phyloP scores from a whole-genome alignment of 2,113 vertebrate species.

The Polypterus senegalus region DNA sequence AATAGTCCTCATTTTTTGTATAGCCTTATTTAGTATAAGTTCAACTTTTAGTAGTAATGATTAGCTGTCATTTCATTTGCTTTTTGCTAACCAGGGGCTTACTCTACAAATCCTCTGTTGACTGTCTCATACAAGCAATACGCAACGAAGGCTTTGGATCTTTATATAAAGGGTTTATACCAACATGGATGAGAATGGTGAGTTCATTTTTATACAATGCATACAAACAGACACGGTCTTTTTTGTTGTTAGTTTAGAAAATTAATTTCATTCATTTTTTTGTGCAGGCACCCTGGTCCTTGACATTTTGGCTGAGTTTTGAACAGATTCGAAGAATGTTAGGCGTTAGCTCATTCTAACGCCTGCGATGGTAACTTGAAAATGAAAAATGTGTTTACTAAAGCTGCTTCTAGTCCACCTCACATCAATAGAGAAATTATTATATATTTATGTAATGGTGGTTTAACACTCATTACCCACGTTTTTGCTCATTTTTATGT shows the following conservation, averaged over 20 bases:
- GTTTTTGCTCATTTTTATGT: neutral
- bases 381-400: too few relatives aligned
- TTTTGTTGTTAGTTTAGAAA: conserved; percentile 16
- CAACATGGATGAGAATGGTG: conserved; percentile 77
- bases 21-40: neutral
- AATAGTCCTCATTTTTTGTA: too few relatives aligned
- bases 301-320: conserved; percentile 74
- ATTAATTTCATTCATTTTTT: conserved; percentile 33
- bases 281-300: conserved; percentile 71
- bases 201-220: conserved; percentile 8
- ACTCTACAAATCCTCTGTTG: conserved; percentile 61
- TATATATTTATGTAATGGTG: neutral
- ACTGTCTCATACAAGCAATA: conserved; percentile 61
- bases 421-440: neutral
- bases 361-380: neutral
- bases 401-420: neutral
- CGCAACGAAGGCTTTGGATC: conserved; percentile 60
- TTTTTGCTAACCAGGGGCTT: conserved; percentile 46
- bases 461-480: neutral
- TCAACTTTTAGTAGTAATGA: neutral
- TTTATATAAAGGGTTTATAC: conserved; percentile 72
- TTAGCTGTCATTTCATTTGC: neutral
- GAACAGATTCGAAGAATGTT: conserved; percentile 63
- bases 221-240: conserved; percentile 5
- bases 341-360: conserved; percentile 62